Evolutionary conservation across 1,140 invertebrate species (phyloP).

Genomic region (Papilio dardanus): DNA sequence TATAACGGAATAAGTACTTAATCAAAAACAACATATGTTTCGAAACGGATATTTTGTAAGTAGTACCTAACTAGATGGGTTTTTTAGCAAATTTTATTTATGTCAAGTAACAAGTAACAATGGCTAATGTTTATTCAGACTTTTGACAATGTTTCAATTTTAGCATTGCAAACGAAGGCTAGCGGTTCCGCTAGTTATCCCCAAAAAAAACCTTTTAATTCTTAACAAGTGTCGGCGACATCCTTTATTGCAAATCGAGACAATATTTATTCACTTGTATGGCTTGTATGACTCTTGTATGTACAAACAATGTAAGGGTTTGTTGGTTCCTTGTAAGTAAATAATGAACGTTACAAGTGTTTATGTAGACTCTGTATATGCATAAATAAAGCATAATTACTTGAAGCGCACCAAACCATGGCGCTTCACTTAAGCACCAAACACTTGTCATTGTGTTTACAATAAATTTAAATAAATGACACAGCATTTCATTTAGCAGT

Average conservation of each 20-base stretch:
- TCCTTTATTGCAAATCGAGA: constrained; percentile 10
- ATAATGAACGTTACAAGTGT: constrained; percentile 13
- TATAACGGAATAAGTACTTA: too few species aligned
- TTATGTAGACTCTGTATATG: constrained; percentile 17
- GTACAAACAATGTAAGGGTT: constrained; percentile 23
- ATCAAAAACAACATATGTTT: too few species aligned
- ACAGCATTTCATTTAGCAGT: background rate
- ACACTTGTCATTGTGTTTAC: constrained; percentile 19
- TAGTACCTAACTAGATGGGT: too few species aligned
- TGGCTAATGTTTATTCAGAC: too few species aligned
- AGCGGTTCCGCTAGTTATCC: background rate
- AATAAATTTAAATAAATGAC: constrained; percentile 35
- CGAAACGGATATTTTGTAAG: too few species aligned
- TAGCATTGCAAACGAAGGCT: too few species aligned
- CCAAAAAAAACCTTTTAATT: background rate
- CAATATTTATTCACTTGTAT: constrained; percentile 23
- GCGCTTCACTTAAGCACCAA: background rate
- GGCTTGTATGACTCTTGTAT: constrained; percentile 5
- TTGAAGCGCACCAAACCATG: constrained; percentile 24
- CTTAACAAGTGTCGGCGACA: constrained; percentile 11
- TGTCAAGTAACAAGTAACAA: too few species aligned
- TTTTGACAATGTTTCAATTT: too few species aligned
- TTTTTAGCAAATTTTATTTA: too few species aligned
- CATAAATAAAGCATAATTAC: constrained; percentile 10
- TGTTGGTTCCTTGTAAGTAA: constrained; percentile 8